Conservation (phyloP, 2,888 invertebrate genomes). For the Neria commutata region DNA sequence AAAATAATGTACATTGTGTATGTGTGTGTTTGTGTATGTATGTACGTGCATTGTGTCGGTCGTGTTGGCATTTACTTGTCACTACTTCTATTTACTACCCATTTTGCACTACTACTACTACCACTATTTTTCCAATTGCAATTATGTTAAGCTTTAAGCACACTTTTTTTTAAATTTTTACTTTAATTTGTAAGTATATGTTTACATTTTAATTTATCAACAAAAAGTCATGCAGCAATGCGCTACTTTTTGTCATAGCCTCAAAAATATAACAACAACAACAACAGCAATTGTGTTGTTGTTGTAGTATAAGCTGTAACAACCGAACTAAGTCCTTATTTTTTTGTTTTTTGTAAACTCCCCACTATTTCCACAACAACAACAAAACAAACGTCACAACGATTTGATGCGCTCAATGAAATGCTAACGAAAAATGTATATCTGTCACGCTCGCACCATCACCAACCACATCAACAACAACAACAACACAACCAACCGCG, state of each 20-base stretch:
- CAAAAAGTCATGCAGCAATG: too few species aligned
- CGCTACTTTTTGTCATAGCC: too few species aligned
- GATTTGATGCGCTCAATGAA: neutral
- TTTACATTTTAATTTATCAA: constrained; percentile 14
- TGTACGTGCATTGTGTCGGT: too few species aligned
- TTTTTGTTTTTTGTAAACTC: constrained; percentile 11
- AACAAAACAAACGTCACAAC: neutral
- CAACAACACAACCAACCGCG: neutral
- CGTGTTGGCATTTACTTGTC: too few species aligned
- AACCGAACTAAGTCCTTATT: constrained; percentile 14
- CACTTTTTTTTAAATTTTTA: constrained; percentile 1
- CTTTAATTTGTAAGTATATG: constrained; percentile 16
- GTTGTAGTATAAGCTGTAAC: constrained; percentile 1
- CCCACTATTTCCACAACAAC: constrained; percentile 2
- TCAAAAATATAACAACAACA: constrained; percentile 20
- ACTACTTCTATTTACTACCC: too few species aligned
- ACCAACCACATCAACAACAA: constrained; percentile 10
- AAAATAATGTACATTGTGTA: too few species aligned
- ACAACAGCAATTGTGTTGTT: constrained; percentile 27
- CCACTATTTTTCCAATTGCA: too few species aligned
- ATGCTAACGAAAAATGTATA: constrained; percentile 3
- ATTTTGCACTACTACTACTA: too few species aligned
- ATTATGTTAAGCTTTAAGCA: too few species aligned
- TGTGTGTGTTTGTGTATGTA: too few species aligned
- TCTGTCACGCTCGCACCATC: constrained; percentile 15